Percentiles rank a stretch among this genome's conserved stretches.
These are phyloP conservation scores for Fukomys damarensis DNA, from an alignment of 2,113 vertebrate species.

Conservation along the genomic window DNA sequence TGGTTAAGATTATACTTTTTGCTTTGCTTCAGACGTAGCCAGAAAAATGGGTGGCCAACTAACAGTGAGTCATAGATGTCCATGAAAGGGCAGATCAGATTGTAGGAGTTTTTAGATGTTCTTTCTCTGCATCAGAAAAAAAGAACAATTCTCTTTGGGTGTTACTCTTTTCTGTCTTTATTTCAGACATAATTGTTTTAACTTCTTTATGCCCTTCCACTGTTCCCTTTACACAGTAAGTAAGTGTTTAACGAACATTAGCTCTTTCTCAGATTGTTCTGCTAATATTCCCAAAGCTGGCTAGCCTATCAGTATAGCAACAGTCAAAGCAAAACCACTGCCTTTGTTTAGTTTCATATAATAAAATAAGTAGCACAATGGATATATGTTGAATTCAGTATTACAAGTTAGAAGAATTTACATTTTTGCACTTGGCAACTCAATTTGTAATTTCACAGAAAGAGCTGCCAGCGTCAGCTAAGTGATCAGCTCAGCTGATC, in stretches of 20 bases:
- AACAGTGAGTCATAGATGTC: background rate
- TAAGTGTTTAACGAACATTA: background rate
- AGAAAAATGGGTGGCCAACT: background rate
- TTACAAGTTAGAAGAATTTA: background rate
- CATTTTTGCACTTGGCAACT: background rate
- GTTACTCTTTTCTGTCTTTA: background rate
- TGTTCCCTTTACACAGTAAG: background rate
- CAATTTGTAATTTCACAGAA: background rate
- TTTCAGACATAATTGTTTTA: background rate
- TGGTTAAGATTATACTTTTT: background rate
- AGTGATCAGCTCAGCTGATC: background rate
- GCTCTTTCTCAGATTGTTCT: background rate
- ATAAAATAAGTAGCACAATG: background rate
- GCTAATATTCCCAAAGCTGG: background rate
- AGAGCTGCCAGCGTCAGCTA: no score
- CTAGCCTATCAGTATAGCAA: background rate
- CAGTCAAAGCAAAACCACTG: background rate
- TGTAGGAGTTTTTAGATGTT: fast-evolving
- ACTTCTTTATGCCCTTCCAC: background rate
- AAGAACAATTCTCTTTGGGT: background rate
- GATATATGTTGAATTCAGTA: background rate
- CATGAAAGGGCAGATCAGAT: background rate
- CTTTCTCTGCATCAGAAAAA: background rate
- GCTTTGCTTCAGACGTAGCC: background rate
- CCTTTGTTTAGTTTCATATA: background rate